These are phyloP conservation scores for Bellardia pandia DNA, from an alignment of 2,888 invertebrate species.

Conservation along the genomic window DNA sequence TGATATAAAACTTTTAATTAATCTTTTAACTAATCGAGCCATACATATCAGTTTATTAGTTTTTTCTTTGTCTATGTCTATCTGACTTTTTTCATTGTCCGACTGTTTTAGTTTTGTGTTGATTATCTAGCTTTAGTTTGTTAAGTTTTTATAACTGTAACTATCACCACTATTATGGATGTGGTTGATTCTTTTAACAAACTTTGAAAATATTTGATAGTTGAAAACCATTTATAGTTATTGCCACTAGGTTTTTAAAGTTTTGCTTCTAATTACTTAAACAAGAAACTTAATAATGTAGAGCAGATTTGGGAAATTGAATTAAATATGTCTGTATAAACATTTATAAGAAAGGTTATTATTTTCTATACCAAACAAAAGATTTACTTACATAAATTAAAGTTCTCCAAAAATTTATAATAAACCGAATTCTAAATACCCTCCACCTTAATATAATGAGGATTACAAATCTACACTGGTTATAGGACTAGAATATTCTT, in stretches of 20 bases:
- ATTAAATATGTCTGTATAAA: background rate
- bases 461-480: too few relatives aligned
- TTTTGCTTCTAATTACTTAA: conserved; percentile 36
- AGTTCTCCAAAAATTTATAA: too few relatives aligned
- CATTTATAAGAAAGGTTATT: too few relatives aligned
- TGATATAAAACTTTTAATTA: conserved; percentile 68
- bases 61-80: conserved; percentile 12
- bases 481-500: too few relatives aligned
- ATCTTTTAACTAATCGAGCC: conserved; percentile 67
- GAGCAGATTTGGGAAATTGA: conserved; percentile 21
- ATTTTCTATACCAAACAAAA: too few relatives aligned
- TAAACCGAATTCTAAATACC: too few relatives aligned
- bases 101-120: too few relatives aligned
- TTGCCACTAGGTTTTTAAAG: conserved; percentile 46
- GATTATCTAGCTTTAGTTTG: conserved; percentile 7
- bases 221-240: conserved; percentile 49
- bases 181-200: conserved; percentile 36
- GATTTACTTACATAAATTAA: too few relatives aligned
- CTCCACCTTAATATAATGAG: too few relatives aligned
- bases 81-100: conserved; percentile 4
- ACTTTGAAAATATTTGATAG: conserved; percentile 35
- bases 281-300: conserved; percentile 33
- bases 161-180: conserved; percentile 1
- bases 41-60: conserved; percentile 66
- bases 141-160: conserved; percentile 54